Conservation (phyloP, 2,113 vertebrate genomes). For the Rattus rattus region DNA sequence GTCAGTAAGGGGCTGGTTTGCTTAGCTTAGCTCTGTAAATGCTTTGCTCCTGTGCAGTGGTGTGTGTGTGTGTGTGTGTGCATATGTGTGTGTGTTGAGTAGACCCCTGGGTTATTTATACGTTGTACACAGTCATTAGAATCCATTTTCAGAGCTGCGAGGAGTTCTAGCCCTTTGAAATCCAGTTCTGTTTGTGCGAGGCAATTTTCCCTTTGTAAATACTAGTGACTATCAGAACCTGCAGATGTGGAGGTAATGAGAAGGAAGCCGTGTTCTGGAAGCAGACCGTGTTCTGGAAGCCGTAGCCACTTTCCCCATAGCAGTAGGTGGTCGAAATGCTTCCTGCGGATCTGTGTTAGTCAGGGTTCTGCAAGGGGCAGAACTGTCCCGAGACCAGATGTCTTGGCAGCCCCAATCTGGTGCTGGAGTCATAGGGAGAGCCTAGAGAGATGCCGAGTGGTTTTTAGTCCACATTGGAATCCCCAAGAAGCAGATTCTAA, state of each 20-base stretch:
- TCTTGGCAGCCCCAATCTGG: not conserved
- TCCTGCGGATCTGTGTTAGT: not conserved
- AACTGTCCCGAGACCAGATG: too few relatives aligned
- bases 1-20: not conserved
- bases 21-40: not conserved
- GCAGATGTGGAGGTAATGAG: not conserved
- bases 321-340: not conserved
- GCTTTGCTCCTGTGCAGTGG: not conserved
- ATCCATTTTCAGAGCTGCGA: not conserved
- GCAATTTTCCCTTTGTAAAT: not conserved
- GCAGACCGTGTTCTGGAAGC: not conserved
- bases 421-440: not conserved
- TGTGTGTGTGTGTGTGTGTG: not conserved
- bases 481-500: not conserved
- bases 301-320: accelerated
- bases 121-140: not conserved
- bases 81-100: not conserved
- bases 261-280: not conserved
- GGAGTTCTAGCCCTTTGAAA: not conserved
- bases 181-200: not conserved
- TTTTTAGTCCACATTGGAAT: not conserved
- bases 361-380: not conserved
- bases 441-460: not conserved
- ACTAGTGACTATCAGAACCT: not conserved
- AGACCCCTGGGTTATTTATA: accelerated